Percentiles rank a stretch among this genome's conserved stretches.
phyloP scores from a whole-genome alignment of 2,888 invertebrate species.

The Chloroclystis v-ata region DNA sequence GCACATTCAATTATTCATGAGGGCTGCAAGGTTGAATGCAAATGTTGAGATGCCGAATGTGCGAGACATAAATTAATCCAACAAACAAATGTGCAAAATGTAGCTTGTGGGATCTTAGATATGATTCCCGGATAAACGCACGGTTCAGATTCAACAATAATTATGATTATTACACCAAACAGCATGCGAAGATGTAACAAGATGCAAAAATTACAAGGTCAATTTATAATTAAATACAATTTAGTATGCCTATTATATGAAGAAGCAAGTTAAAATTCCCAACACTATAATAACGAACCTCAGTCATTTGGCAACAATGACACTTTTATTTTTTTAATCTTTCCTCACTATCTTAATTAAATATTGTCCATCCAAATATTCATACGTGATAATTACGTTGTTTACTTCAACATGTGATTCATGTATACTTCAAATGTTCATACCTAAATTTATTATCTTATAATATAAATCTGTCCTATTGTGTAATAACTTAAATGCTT shows the following conservation, averaged over 20 bases:
- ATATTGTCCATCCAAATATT: background rate
- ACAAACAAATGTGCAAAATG: slow-evolving; percentile 1
- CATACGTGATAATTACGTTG: background rate
- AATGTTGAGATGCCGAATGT: slow-evolving; percentile 38
- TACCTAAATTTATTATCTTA: background rate
- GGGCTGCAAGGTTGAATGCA: slow-evolving; percentile 52
- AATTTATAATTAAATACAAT: too few species aligned
- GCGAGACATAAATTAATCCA: slow-evolving; percentile 16
- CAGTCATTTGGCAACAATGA: too few species aligned
- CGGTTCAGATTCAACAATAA: too few species aligned
- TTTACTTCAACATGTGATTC: background rate
- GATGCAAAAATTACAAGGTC: too few species aligned
- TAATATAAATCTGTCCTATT: background rate
- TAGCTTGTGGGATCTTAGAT: slow-evolving; percentile 30
- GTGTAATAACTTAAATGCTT: slow-evolving; percentile 3
- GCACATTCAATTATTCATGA: slow-evolving; percentile 47
- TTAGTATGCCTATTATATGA: too few species aligned
- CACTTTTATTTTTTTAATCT: background rate
- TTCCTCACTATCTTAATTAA: background rate
- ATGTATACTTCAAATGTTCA: background rate
- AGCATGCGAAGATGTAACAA: too few species aligned
- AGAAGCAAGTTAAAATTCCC: too few species aligned
- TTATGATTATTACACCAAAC: too few species aligned
- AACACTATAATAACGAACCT: too few species aligned
- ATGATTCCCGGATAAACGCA: too few species aligned